Evolutionary conservation across 2,797 vertebrate species (phyloP).

Genomic region (Merluccius polli): DNA sequence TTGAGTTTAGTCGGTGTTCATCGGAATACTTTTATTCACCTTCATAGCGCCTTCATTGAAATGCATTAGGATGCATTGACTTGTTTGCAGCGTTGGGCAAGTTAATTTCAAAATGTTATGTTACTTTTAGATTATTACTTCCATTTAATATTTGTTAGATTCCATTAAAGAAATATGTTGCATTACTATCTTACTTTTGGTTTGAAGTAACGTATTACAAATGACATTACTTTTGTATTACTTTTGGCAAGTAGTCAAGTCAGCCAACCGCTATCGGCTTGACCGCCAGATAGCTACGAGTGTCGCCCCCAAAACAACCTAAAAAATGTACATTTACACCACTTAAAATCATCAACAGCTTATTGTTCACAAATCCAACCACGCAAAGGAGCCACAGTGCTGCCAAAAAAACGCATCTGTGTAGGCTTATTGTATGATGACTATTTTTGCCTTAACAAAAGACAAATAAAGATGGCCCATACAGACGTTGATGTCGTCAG

Average conservation of each 20-base stretch:
- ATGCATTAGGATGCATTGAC: background rate
- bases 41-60: background rate
- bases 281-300: too few relatives aligned
- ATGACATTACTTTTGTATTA: background rate
- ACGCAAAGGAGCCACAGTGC: background rate
- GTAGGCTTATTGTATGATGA: background rate
- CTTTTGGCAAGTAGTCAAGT: too few relatives aligned
- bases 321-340: background rate
- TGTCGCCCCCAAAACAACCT: too few relatives aligned
- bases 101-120: background rate
- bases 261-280: too few relatives aligned
- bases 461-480: background rate
- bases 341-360: background rate
- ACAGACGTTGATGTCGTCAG: background rate
- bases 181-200: too few relatives aligned
- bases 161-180: background rate
- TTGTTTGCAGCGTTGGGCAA: too few relatives aligned
- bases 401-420: background rate
- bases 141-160: background rate
- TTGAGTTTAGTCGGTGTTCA: background rate
- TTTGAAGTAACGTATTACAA: too few relatives aligned
- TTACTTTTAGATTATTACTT: background rate
- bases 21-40: background rate
- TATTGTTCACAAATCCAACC: background rate
- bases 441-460: background rate